Evolutionary conservation across 2,113 vertebrate genomes (phyloP).

Genomic region (Capricornis sumatraensis): DNA sequence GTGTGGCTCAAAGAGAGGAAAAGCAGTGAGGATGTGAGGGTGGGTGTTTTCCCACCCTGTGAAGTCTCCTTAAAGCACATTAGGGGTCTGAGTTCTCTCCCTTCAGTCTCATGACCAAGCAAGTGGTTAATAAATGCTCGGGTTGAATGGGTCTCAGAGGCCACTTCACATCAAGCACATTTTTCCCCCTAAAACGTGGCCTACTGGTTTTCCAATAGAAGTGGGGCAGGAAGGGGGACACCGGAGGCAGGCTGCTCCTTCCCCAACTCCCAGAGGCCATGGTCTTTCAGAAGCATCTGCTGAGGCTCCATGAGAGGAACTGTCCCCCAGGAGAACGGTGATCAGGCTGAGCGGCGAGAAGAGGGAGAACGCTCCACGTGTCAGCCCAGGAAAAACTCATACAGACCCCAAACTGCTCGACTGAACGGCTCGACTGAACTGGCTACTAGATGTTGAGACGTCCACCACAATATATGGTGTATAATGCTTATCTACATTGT

Average conservation of each 20-base stretch:
- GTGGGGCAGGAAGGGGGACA: not conserved
- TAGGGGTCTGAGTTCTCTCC: not conserved
- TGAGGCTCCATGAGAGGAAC: not conserved
- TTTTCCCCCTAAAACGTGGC: not conserved
- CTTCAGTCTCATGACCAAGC: not conserved
- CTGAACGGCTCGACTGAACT: too few relatives aligned
- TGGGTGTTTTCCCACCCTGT: not conserved
- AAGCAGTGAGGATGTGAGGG: not conserved
- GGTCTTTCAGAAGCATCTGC: not conserved
- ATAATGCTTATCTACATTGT: not conserved
- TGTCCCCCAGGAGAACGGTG: accelerated
- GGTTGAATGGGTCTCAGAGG: accelerated
- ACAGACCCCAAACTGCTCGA: not conserved
- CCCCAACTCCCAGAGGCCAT: accelerated
- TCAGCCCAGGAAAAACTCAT: not conserved
- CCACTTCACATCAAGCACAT: not conserved
- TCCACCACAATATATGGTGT: accelerated
- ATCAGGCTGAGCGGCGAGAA: accelerated
- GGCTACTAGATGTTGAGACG: accelerated
- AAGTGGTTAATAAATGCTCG: not conserved
- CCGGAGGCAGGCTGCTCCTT: accelerated
- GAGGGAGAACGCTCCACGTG: not conserved
- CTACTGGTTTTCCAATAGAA: not conserved
- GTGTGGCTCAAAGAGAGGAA: conserved; percentile 37
- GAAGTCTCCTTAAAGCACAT: not conserved